Evolutionary conservation across 2,797 vertebrate genomes (phyloP).

Genomic region (Diplodus puntazzo): DNA sequence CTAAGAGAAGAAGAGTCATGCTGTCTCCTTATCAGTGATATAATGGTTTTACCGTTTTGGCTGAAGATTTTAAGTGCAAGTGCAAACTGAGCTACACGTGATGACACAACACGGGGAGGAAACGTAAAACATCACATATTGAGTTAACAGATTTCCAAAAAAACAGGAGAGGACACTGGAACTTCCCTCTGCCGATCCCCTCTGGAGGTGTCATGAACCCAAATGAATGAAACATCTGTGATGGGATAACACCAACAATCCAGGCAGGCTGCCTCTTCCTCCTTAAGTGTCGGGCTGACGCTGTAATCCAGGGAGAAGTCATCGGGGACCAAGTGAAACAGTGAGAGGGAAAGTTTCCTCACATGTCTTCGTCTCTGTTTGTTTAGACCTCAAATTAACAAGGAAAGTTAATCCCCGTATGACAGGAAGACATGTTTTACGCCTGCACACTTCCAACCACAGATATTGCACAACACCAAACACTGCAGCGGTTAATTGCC

Average conservation of each 20-base stretch:
- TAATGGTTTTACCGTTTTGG: not conserved
- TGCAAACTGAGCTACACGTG: conserved; percentile 5
- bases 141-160: conserved; percentile 8
- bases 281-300: not conserved
- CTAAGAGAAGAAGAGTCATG: not conserved
- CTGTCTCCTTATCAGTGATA: not conserved
- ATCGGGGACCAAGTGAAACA: not conserved
- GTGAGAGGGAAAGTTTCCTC: not conserved
- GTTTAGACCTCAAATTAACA: not conserved
- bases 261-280: conserved; percentile 6
- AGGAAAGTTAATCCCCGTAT: not conserved
- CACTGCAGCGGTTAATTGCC: not conserved
- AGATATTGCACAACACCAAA: not conserved
- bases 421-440: not conserved
- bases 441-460: not conserved
- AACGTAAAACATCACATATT: conserved; percentile 14
- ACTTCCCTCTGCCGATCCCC: not conserved
- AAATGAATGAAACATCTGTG: conserved; percentile 39
- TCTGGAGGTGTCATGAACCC: conserved; percentile 14
- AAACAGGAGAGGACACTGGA: not conserved
- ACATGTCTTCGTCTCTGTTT: not conserved
- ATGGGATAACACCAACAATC: not conserved
- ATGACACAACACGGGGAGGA: not conserved
- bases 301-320: not conserved
- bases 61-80: not conserved